A percentile compares a stretch with the other conserved stretches of the same genome.
Conservation (phyloP, 2,797 vertebrate genomes). For the Peromyscus nudipes region DNA sequence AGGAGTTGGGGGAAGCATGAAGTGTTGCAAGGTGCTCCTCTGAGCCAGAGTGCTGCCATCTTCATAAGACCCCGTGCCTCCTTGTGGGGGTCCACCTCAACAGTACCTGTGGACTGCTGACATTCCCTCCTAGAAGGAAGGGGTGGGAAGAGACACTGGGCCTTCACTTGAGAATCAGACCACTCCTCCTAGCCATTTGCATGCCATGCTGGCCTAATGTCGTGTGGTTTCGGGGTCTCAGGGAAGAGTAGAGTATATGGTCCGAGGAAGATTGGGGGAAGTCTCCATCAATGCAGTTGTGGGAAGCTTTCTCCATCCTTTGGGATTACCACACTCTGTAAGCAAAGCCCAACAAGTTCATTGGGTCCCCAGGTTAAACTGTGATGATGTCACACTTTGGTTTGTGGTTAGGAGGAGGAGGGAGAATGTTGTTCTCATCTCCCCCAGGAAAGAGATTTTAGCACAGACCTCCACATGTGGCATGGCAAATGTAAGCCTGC, state of each 20-base stretch:
- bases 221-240: not conserved
- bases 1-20: not conserved
- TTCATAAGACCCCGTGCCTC: not conserved
- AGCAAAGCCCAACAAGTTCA: not conserved
- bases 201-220: not conserved
- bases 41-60: not conserved
- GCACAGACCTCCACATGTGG: not conserved
- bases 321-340: not conserved
- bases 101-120: not conserved
- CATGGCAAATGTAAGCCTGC: not conserved
- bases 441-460: not conserved
- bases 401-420: not conserved
- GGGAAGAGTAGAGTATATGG: too few relatives aligned
- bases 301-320: not conserved
- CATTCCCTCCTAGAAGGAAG: not conserved
- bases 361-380: not conserved
- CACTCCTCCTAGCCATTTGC: not conserved
- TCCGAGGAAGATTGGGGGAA: too few relatives aligned
- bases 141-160: not conserved
- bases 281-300: rapidly evolving
- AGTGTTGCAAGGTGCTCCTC: not conserved
- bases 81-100: not conserved
- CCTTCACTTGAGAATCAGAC: not conserved
- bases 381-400: not conserved
- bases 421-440: not conserved